These are phyloP conservation scores for Typhlichthys eigenmanni DNA, from an alignment of 2,797 vertebrate species.

Conservation along the genomic window DNA sequence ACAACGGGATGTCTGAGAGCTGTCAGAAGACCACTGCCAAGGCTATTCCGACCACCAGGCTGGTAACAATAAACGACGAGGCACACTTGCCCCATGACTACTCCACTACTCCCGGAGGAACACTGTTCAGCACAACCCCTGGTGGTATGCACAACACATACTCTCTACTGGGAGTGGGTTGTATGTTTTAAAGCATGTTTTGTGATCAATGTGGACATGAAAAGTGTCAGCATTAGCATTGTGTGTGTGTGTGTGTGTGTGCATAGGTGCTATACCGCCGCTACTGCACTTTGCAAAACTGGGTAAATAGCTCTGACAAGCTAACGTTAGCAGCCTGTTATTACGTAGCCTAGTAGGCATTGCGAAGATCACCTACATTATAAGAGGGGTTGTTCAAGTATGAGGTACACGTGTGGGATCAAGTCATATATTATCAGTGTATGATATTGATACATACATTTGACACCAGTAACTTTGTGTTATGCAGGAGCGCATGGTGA, in stretches of 20 bases:
- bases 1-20: constrained; percentile 76
- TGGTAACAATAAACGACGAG: constrained; percentile 78
- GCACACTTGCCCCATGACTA: constrained; percentile 84
- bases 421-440: background rate
- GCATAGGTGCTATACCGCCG: no score
- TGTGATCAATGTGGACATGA: background rate
- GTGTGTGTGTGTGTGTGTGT: background rate
- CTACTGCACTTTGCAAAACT: background rate
- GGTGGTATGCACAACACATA: constrained; percentile 70
- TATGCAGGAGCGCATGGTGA: background rate
- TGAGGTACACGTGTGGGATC: background rate
- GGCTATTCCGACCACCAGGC: constrained; percentile 80
- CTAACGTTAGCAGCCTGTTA: constrained; percentile 21
- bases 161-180: background rate
- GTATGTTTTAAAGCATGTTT: background rate
- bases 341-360: background rate
- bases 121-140: constrained; percentile 88
- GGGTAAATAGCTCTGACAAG: constrained; percentile 24
- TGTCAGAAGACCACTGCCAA: constrained; percentile 80
- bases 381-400: background rate
- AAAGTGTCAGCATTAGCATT: background rate
- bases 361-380: background rate
- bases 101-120: constrained; percentile 86
- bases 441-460: background rate
- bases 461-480: no score